A percentile compares a stretch with the other conserved stretches of the same genome.
phyloP scores from a whole-genome alignment of 1,140 invertebrate species.

The Onthophagus taurus region DNA sequence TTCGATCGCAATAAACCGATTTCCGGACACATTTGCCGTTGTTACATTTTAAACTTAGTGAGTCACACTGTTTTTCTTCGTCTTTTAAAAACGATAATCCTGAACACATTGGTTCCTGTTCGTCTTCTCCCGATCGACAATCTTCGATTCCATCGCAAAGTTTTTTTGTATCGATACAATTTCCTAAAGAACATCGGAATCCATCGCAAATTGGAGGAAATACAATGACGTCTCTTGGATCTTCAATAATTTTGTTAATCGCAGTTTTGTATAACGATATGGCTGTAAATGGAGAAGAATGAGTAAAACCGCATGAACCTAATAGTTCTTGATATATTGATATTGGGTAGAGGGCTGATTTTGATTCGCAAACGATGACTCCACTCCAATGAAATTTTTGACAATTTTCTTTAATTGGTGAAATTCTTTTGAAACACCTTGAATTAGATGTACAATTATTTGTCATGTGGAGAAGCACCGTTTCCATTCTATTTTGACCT shows the following conservation, averaged over 20 bases:
- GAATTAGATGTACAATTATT: constrained; percentile 41
- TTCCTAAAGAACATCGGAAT: constrained; percentile 57
- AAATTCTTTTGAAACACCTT: constrained; percentile 41
- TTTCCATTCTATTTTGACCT: constrained; percentile 35
- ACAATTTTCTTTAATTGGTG: background rate
- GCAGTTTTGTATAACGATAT: constrained; percentile 20
- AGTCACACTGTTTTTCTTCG: too few species aligned
- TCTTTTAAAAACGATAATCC: constrained; percentile 18
- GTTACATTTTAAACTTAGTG: constrained; percentile 42
- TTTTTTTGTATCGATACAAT: constrained; percentile 51
- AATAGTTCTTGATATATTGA: constrained; percentile 45
- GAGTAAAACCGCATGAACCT: constrained; percentile 42
- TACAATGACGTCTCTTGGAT: background rate
- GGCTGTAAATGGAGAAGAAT: constrained; percentile 20
- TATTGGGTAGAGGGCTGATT: constrained; percentile 50
- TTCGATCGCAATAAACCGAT: constrained; percentile 54
- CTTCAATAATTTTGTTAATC: constrained; percentile 22
- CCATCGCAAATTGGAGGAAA: constrained; percentile 41
- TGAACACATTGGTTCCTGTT: constrained; percentile 43
- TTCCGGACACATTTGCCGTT: constrained; percentile 60
- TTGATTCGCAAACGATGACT: constrained; percentile 47
- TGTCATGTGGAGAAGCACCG: constrained; percentile 33
- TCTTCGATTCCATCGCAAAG: constrained; percentile 62
- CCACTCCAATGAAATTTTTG: constrained; percentile 44
- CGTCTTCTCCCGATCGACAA: constrained; percentile 60